Base-by-base conservation (phyloP, 1,140 invertebrate genomes). In the Drosophila pseudoananassae region DNA sequence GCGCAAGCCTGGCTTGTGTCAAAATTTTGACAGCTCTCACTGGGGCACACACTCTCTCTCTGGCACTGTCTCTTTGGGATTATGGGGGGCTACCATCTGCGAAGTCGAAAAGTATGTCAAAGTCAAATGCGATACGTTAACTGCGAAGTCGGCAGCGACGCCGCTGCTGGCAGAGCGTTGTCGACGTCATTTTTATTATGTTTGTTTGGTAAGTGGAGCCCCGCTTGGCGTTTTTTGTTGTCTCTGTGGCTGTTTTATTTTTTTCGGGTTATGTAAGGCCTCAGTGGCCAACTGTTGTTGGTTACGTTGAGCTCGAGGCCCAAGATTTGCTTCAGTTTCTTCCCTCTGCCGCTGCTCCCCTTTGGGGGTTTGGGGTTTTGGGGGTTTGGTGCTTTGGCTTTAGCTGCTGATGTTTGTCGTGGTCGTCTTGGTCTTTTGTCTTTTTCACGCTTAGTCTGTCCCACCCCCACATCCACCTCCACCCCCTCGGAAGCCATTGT, bases 171-270 rank as follows among this genome's bases (percentile, higher is more conserved):
- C 54, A 31, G 17, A 56, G 51, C 15, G 3, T 7, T 47, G 68
- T 27, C 63, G 71, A 73, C 80, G 65, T 85, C 73, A 82, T 65
- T 82, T 85, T 81, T 81, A 82, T 81, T 87, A 85, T 87, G 82
- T 85, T 85, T 85, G 78, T 87, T 87, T 78, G 80, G 82, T 81
- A 85, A 85, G 82, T 85, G 83, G 82, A 85, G 78, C 83, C 75
- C 45, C 38, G 60, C 64, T 64, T 68, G 25, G 31, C 40, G 25
- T 20, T 25, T 25, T 25, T 12, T 54, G 12, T 23, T 29, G 29
- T 31, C 7, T 46, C 9, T 15, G 47, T 7, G 23, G 9, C 10
- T 55, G 27, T 46, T 38, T 17, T 40, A 3, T 50, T 40, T 51
- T 59, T 33, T 66, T 53, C 25, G 33, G 65, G 58, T 88, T 87